Evolutionary conservation across 2,113 vertebrate species (phyloP).

Genomic region (Sebastes schlegelii): DNA sequence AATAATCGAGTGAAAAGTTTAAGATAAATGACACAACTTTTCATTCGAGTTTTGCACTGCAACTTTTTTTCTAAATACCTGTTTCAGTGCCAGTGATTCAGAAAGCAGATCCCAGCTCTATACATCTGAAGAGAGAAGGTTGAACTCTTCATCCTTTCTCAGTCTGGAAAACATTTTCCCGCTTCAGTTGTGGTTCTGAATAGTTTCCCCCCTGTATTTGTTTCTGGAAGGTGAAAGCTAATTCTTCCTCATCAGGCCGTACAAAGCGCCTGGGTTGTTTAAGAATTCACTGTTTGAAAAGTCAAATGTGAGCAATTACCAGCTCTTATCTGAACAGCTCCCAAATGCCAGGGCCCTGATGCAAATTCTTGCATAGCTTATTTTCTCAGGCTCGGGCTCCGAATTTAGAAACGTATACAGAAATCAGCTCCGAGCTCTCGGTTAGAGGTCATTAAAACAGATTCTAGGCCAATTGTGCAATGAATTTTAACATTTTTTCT

Average conservation of each 20-base stretch:
- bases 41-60: not conserved
- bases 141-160: constrained; percentile 3
- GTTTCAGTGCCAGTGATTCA: constrained; percentile 24
- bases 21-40: not conserved
- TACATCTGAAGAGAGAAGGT: not conserved
- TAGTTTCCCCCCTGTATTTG: constrained; percentile 25
- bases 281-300: constrained; percentile 68
- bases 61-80: not conserved
- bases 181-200: constrained; percentile 15
- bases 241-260: constrained; percentile 41
- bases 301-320: constrained; percentile 76
- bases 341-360: constrained; percentile 63
- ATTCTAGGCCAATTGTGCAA: constrained; percentile 28
- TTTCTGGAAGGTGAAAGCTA: constrained; percentile 24
- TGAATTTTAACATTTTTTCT: not conserved
- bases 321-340: constrained; percentile 65
- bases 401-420: constrained; percentile 59
- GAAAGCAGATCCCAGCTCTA: constrained; percentile 7
- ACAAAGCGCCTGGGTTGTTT: constrained; percentile 22
- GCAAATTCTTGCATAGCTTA: constrained; percentile 68
- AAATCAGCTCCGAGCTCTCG: constrained; percentile 22
- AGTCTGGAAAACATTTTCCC: constrained; percentile 48
- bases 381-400: constrained; percentile 65
- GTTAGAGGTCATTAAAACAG: constrained; percentile 49
- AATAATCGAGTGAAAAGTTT: not conserved